Percentiles rank a stretch among this genome's conserved stretches.
phyloP scores from a whole-genome alignment of 2,797 vertebrate species.

The Lagodon rhomboides region DNA sequence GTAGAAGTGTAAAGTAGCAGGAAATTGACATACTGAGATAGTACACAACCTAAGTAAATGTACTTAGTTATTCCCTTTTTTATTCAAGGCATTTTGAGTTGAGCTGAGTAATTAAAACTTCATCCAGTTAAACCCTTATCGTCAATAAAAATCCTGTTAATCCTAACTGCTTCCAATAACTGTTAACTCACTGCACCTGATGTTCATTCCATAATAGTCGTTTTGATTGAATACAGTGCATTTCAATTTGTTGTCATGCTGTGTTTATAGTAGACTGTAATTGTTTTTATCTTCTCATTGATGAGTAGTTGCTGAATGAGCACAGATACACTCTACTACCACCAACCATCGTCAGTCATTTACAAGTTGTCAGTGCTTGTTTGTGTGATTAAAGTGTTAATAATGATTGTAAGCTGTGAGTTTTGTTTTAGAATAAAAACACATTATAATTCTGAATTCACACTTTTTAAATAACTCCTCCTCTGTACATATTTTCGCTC shows the following conservation, averaged over 20 bases:
- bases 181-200: background rate
- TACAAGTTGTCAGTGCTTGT: background rate
- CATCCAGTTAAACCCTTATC: background rate
- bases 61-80: too few species aligned
- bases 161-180: too few species aligned
- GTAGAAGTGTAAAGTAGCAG: too few species aligned
- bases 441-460: slow-evolving; percentile 14
- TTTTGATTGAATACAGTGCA: background rate
- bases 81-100: background rate
- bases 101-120: background rate
- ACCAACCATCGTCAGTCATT: background rate
- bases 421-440: slow-evolving; percentile 6
- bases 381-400: background rate
- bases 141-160: background rate
- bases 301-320: background rate
- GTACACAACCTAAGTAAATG: too few species aligned
- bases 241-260: background rate
- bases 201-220: background rate
- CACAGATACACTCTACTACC: background rate
- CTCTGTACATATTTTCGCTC: slow-evolving; percentile 18
- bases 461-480: slow-evolving; percentile 30
- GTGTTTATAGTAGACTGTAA: background rate
- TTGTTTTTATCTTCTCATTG: background rate
- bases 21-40: too few species aligned
- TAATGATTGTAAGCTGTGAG: background rate